Conservation (phyloP, 2,888 invertebrate species). For the Dugesia japonica region DNA sequence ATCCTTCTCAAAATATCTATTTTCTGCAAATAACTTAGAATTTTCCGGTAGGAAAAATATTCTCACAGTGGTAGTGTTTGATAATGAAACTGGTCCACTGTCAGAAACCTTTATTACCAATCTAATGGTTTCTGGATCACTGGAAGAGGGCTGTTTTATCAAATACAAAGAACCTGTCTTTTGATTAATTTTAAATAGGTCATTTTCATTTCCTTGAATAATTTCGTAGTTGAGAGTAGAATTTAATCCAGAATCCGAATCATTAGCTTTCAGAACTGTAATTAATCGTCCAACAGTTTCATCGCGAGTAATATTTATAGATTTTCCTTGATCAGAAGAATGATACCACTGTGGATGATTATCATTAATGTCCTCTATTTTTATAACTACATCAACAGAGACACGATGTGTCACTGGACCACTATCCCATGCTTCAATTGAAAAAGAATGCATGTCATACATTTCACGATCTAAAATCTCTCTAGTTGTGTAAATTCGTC, state of each 20-base stretch:
- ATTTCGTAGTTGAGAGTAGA: slow-evolving; percentile 20
- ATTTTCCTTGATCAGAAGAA: neutral
- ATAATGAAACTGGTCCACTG: slow-evolving; percentile 6
- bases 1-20: slow-evolving; percentile 25
- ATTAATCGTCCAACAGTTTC: slow-evolving; percentile 28
- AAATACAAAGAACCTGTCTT: slow-evolving; percentile 24
- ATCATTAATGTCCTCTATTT: slow-evolving; percentile 33
- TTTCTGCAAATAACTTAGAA: neutral
- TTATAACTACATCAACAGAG: slow-evolving; percentile 27
- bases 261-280: slow-evolving; percentile 16
- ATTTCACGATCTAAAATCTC: slow-evolving; percentile 31
- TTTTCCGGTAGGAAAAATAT: neutral
- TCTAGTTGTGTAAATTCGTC: slow-evolving; percentile 22
- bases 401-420: slow-evolving; percentile 10
- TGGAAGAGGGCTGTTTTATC: slow-evolving; percentile 2
- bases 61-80: neutral
- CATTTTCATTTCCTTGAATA: slow-evolving; percentile 23
- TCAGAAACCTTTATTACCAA: slow-evolving; percentile 21
- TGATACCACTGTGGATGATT: slow-evolving; percentile 25
- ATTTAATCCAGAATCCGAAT: slow-evolving; percentile 22
- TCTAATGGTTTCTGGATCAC: neutral
- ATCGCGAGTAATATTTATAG: slow-evolving; percentile 31
- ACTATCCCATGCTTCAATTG: slow-evolving; percentile 22
- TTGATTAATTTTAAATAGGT: slow-evolving; percentile 14
- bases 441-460: slow-evolving; percentile 21